Conservation (phyloP, 1,140 invertebrate genomes). For the Drosophila parabipectinata region DNA sequence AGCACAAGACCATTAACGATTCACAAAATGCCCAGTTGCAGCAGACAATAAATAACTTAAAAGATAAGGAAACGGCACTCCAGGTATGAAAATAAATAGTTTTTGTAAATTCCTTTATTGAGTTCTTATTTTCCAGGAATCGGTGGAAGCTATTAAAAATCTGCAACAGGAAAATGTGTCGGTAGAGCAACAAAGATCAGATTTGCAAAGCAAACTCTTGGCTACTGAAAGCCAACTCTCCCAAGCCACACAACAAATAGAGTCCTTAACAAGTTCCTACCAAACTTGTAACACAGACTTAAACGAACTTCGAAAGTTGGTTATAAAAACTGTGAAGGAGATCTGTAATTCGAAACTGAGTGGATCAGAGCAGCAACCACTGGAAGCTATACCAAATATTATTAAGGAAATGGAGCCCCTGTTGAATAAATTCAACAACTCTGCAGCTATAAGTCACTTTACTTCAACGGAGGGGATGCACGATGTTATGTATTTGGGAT, state of each 20-base stretch:
- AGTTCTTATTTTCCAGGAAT: conserved; percentile 19
- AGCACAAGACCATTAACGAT: conserved; percentile 20
- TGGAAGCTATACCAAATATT: conserved; percentile 85
- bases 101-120: too few relatives aligned
- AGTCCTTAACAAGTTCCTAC: conserved; percentile 31
- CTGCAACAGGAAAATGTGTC: conserved; percentile 32
- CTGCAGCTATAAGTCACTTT: conserved; percentile 15
- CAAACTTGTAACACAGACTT: conserved; percentile 38
- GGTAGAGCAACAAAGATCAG: conserved; percentile 6
- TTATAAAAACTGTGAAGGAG: conserved; percentile 54
- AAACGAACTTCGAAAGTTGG: conserved; percentile 38
- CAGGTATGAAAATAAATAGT: conserved; percentile 15
- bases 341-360: conserved; percentile 63
- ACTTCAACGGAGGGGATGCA: conserved; percentile 41
- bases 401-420: conserved; percentile 86
- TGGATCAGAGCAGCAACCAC: conserved; percentile 44
- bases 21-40: conserved; percentile 15
- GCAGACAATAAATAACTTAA: conserved; percentile 16
- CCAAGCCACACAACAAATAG: conserved; percentile 36
- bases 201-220: conserved; percentile 47
- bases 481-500: conserved; percentile 56
- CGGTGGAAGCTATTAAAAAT: conserved; percentile 12
- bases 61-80: conserved; percentile 29
- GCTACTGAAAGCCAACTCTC: conserved; percentile 38
- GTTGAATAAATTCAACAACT: conserved; percentile 38